These are phyloP conservation scores for Andrena flavipes DNA, from an alignment of 2,888 invertebrate species.

Conservation along the genomic window DNA sequence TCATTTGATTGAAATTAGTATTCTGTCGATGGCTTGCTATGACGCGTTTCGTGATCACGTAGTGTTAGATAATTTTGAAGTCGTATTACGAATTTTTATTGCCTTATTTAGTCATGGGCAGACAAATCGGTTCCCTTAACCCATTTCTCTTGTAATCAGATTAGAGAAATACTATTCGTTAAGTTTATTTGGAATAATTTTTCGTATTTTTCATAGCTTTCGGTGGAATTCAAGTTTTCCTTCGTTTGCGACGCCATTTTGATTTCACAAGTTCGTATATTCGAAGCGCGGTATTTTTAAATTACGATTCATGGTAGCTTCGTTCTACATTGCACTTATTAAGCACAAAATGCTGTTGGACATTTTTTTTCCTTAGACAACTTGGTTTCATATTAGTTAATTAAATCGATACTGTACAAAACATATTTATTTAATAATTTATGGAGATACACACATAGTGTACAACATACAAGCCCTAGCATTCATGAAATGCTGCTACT, in stretches of 20 bases:
- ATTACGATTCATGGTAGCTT: background rate
- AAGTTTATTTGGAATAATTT: background rate
- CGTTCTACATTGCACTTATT: background rate
- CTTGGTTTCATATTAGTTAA: background rate
- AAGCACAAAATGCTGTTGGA: too few species aligned
- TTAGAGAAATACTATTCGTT: background rate
- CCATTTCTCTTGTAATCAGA: background rate
- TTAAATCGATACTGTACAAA: constrained; percentile 78
- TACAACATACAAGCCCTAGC: constrained; percentile 78
- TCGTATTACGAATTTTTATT: constrained; percentile 4
- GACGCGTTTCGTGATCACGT: background rate
- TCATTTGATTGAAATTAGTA: constrained; percentile 26
- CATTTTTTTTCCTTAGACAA: background rate
- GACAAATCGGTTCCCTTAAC: too few species aligned
- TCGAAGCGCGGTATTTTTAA: background rate
- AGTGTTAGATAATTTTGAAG: constrained; percentile 16
- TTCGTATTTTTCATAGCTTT: background rate
- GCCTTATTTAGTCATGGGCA: background rate
- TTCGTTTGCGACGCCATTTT: background rate
- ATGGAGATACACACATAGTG: constrained; percentile 79
- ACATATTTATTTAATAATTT: constrained; percentile 84
- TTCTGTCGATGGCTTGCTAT: background rate
- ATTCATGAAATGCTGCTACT: constrained; percentile 76
- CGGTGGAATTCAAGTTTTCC: background rate
- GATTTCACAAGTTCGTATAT: background rate